Evolutionary conservation across 1,140 invertebrate genomes (phyloP), one percentile per base, ranked within the genome.

Genomic region (Leguminivora glycinivorella): DNA sequence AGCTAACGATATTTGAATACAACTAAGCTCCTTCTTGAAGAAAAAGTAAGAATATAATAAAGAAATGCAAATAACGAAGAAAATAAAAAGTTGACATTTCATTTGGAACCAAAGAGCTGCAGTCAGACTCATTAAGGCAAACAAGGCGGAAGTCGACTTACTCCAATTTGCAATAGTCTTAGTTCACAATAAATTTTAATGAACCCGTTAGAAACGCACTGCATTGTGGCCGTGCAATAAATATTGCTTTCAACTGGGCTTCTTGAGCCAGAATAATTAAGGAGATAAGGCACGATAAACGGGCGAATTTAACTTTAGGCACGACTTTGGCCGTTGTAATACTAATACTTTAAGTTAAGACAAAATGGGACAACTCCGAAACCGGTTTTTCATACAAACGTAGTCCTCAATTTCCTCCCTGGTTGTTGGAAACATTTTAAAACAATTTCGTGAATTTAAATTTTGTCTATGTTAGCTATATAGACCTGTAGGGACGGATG

Each of bases 181-280:
- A 63, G 71, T 70, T 72, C 58, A 69, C 70, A 47, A 70, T 63
- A 70, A 67, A 67, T 72, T 71, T 69, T 73, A 76, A 68, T 77
- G 63, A 78, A 78, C 79, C 79, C 75, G 79, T 76, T 80, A 71
- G 56, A 73, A 71, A 31, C 31, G 70, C 71, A 75, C 70, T 75
- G 67, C 70, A 78, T 76, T 76, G 78, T 78, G 17, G 40, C 22
- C 25, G 47, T 22, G 58, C 60, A 69, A 74, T 74, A 74, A 74
- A 74, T 74, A 71, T 68, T 67, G 29, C 52, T 74, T 71, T 74
- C 72, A 71, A 69, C 40, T 25, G 58, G 58, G 58, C 58, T 63
- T 63, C 58, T 34, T 43, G 31, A 19, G 24, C 14, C 25, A 69
- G 68, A 56, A 69, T 47, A 69, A 47, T 43, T 26, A 47, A 43